These are phyloP conservation scores for Cyclophora punctaria DNA, from an alignment of 2,888 invertebrate genomes.

Conservation along the genomic window DNA sequence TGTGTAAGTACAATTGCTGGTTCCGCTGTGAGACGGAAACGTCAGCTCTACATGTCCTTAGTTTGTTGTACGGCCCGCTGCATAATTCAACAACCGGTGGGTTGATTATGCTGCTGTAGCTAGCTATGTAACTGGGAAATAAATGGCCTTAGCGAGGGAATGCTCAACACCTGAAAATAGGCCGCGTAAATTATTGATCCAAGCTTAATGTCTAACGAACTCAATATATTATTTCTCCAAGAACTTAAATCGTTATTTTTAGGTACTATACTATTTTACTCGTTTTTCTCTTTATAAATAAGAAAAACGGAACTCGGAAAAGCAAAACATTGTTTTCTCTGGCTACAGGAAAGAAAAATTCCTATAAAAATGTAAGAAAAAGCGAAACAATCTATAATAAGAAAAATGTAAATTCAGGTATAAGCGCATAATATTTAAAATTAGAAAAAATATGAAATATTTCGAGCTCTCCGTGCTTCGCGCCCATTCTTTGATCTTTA, in stretches of 20 bases:
- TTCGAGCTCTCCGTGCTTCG: slow-evolving; percentile 26
- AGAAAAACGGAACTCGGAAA: too few relatives aligned
- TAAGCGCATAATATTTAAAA: slow-evolving; percentile 3
- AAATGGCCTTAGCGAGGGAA: background rate
- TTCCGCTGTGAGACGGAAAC: background rate
- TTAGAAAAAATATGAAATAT: slow-evolving; percentile 33
- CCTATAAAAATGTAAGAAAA: too few relatives aligned
- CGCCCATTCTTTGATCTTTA: slow-evolving; percentile 58
- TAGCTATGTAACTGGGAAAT: background rate
- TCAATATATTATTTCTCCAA: too few relatives aligned
- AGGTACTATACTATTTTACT: too few relatives aligned
- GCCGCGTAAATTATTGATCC: background rate
- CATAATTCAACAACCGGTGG: background rate
- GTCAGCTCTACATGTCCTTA: background rate
- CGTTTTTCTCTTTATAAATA: too few relatives aligned
- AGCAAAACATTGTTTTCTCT: too few relatives aligned
- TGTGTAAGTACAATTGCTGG: background rate
- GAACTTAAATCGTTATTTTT: too few relatives aligned
- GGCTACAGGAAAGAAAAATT: too few relatives aligned
- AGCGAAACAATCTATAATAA: too few relatives aligned
- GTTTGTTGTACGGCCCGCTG: background rate
- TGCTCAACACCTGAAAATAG: background rate
- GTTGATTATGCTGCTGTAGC: background rate
- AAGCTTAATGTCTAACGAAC: too few relatives aligned
- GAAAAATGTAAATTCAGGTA: too few relatives aligned